Conservation (phyloP, 1,140 invertebrate genomes). For the Drosophila seguyi region DNA sequence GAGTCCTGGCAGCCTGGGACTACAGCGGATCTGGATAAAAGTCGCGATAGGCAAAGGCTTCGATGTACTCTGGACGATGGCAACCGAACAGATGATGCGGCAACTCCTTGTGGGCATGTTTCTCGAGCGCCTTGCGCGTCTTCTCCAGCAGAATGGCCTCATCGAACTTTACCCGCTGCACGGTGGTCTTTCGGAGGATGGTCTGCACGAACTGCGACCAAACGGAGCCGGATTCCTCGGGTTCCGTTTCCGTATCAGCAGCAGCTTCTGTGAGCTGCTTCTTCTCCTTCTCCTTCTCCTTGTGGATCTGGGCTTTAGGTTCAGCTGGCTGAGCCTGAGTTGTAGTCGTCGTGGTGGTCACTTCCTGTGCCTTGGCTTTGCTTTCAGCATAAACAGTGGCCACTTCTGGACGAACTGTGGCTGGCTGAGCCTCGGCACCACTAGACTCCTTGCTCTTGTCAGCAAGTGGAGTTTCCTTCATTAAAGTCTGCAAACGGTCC, state of each 20-base stretch:
- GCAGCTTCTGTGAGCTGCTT: neutral
- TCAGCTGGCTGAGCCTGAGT: neutral
- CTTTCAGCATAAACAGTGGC: neutral
- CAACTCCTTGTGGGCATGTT: slow-evolving; percentile 53
- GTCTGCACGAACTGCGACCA: slow-evolving; percentile 82
- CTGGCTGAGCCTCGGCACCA: neutral
- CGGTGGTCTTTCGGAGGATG: slow-evolving; percentile 71
- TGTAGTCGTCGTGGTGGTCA: neutral
- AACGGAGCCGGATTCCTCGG: slow-evolving; percentile 52
- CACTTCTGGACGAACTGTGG: neutral
- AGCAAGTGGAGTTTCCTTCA: slow-evolving; percentile 52
- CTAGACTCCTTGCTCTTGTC: neutral
- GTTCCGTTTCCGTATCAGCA: neutral
- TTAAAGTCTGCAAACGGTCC: slow-evolving; percentile 70
- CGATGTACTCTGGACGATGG: slow-evolving; percentile 69
- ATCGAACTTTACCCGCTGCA: slow-evolving; percentile 69
- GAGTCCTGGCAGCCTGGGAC: neutral
- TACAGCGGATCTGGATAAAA: slow-evolving; percentile 69
- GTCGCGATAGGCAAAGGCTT: slow-evolving; percentile 76
- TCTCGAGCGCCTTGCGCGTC: slow-evolving; percentile 72
- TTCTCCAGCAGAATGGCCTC: slow-evolving; percentile 68
- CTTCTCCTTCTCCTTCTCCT: slow-evolving; percentile 16
- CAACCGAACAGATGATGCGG: slow-evolving; percentile 71
- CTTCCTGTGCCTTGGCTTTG: neutral
- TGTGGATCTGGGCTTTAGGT: neutral